These are phyloP conservation scores for Cyprinella venusta DNA, from an alignment of 2,797 vertebrate species.

Conservation along the genomic window DNA sequence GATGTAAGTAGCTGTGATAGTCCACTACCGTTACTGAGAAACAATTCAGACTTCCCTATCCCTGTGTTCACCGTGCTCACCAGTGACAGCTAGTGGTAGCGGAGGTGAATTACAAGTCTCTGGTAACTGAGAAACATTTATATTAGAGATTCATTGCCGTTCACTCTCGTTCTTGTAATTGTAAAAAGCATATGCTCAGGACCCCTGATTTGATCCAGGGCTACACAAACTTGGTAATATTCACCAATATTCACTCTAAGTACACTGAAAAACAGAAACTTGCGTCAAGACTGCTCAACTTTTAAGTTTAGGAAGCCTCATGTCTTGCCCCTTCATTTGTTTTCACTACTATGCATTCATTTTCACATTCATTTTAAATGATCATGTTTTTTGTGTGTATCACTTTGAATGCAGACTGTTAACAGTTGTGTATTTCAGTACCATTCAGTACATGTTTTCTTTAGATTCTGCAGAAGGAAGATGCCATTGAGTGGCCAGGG, in stretches of 20 bases:
- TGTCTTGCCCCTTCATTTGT: slow-evolving; percentile 20
- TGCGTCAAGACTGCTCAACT: slow-evolving; percentile 48
- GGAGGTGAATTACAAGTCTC: slow-evolving; percentile 4
- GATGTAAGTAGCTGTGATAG: slow-evolving; percentile 87
- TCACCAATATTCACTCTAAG: not conserved
- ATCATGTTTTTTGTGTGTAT: slow-evolving; percentile 24
- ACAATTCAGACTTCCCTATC: slow-evolving; percentile 43
- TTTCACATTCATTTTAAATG: slow-evolving; percentile 30
- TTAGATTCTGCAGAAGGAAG: slow-evolving; percentile 89
- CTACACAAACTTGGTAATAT: not conserved
- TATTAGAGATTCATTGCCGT: slow-evolving; percentile 10
- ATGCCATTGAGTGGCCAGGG: slow-evolving; percentile 89
- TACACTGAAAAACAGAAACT: not conserved
- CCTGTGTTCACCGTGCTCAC: slow-evolving; percentile 33
- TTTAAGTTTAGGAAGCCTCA: slow-evolving; percentile 43
- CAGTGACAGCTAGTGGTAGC: slow-evolving; percentile 24
- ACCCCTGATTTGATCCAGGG: not conserved
- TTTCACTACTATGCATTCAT: slow-evolving; percentile 45
- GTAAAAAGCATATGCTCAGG: slow-evolving; percentile 73
- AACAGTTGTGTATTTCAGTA: slow-evolving; percentile 13
- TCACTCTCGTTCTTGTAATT: not conserved
- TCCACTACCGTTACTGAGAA: slow-evolving; percentile 55
- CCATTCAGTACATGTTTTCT: slow-evolving; percentile 39
- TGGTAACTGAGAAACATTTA: not conserved
- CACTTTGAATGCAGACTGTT: slow-evolving; percentile 24